A percentile compares a stretch with the other conserved stretches of the same genome.
Conservation (phyloP, 2,888 invertebrate species). For the Nebria salina region DNA sequence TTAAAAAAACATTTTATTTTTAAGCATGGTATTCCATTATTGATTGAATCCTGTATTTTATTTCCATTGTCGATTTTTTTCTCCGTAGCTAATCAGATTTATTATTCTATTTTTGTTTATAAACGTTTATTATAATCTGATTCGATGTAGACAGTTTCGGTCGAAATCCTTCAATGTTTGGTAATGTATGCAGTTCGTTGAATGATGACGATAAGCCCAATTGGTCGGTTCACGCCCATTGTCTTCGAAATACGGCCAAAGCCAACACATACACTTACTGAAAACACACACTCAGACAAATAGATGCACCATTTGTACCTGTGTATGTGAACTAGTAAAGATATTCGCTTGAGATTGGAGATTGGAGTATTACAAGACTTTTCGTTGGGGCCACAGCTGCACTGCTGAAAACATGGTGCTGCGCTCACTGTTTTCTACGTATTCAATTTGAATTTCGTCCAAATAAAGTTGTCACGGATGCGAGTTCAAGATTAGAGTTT, state of each 20-base stretch:
- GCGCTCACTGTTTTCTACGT: not conserved
- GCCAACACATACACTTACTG: not conserved
- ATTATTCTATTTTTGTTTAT: not conserved
- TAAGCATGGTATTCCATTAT: too few species aligned
- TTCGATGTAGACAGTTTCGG: not conserved
- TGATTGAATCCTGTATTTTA: too few species aligned
- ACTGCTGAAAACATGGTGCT: not conserved
- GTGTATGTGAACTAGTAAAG: not conserved
- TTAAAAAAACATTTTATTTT: too few species aligned
- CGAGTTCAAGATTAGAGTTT: not conserved
- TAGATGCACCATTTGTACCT: not conserved
- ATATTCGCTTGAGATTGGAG: not conserved
- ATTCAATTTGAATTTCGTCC: not conserved
- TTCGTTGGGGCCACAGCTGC: not conserved
- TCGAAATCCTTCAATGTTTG: not conserved
- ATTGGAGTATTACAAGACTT: not conserved
- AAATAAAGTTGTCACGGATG: not conserved
- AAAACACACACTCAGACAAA: too few species aligned
- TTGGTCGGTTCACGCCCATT: conserved; percentile 53
- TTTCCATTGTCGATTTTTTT: too few species aligned
- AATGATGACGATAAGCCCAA: conserved; percentile 52
- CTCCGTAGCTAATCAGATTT: too few species aligned
- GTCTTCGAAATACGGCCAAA: conserved; percentile 46
- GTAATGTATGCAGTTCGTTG: conserved; percentile 36
- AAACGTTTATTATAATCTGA: not conserved